Base-by-base conservation (phyloP, 1,140 invertebrate genomes). In the Asbolus verrucosus region DNA sequence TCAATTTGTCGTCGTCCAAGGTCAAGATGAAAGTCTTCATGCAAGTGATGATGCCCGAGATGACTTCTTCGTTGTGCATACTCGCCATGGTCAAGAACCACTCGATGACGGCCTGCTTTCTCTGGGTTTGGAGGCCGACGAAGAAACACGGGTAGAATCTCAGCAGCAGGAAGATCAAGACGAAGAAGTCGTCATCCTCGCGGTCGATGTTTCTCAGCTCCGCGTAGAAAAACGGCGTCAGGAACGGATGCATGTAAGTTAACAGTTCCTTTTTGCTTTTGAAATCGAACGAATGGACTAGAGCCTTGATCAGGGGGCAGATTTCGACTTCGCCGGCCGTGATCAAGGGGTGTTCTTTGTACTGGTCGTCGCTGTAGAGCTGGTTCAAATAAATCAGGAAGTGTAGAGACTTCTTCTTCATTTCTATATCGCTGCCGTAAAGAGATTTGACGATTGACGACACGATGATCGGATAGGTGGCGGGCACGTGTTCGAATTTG, bases 31-130 rank as follows among this genome's bases (percentile, higher is more conserved):
- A 76, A 30, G 70, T 73, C 61, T 70, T 70, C 54, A 76, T 67
- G 71, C 75, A 76, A 39, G 68, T 68, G 54, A 78, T 69, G 59
- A 74, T 74, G 54, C 74, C 75, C 65, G 73, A 74, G 13, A 71
- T 73, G 13, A 78, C 50, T 33, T 76, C 74, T 43, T 78, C 75
- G 41, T 74, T 72, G 72, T 72, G 70, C 71, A 67, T 67, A 50
- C 70, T 69, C 30, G 73, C 73, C 21, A 72, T 69, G 16, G 41
- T 68, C 11, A 75, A 14, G 9, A 76, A 69, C 27, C 60, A 72
- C 39, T 75, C 72, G 16, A 77, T 18, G 6, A 67, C 72, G 31
- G 72, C 72, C 54, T 77, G 75, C 41, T 69, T 75, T 33, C 63
- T 14, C 2, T 43, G 4, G 6, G 43, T 50, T 15, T 18, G 43